Base-by-base conservation (phyloP, 2,888 invertebrate genomes). In the Steinernema hermaphroditum region DNA sequence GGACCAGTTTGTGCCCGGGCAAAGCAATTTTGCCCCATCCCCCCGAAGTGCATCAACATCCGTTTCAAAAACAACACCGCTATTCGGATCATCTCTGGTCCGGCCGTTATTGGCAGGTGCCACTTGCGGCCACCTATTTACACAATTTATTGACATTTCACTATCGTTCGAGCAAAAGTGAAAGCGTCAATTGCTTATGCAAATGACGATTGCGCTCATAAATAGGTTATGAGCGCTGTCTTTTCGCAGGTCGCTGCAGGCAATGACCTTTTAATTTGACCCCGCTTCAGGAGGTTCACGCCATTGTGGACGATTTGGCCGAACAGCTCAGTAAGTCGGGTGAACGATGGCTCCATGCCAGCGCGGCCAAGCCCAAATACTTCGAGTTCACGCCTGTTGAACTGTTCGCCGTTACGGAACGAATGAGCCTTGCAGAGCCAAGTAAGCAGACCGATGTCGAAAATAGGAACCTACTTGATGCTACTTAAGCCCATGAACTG, bases 381-480 rank as follows among this genome's bases (percentile, higher is more conserved):
- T 89, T 92, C 85, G 90, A 90, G 75, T 91, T 94, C 78, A 91
- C 91, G 74, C 92, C 93, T 8, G 88, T 95, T 69, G 90, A 96
- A 92, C 88, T 96, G 32, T 91, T 92, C 88, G 92, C 96, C n/a
- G 92, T 96, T 73, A 94, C 93, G 85, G 92, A 93, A 87, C 90
- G 94, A 78, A 89, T 95, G 69, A 92, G 92, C 87, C 91, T 93
- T 82, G 93, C 94, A 0, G 93, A 94, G 86, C 93, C 95, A 0
- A 71, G 71, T 32, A 32, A 54, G n/a, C 29, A 27, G 24, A 50
- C 2, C 6, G 41, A 50, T 9, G 2, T 2, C 29, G 24, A 46
- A 22, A 19, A 14, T 19, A 62, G 37, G 9, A n/a, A 32, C 37
- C 16, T 2, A 34, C 16, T 24, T 62, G 16, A 24, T 12, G 12